Base-by-base conservation (phyloP, 37 sponge, comb jelly and placozoan genomes). In the Petrosia ficiformis region DNA sequence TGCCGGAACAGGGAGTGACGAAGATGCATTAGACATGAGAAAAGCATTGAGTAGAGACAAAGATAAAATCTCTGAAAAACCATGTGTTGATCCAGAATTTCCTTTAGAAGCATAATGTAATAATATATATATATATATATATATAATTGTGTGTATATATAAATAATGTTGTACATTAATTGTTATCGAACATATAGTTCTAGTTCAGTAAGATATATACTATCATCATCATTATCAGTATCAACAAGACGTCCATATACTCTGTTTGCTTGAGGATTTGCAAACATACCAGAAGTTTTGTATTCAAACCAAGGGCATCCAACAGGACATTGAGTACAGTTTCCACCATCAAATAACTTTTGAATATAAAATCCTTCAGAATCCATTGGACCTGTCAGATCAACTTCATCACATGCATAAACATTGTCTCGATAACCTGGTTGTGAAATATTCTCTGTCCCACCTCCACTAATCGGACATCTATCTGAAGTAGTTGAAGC, bases 11-110 rank as follows among this genome's bases (percentile, higher is more conserved):
- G 63, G 36, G 28, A 81, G 80, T 0, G 84, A 86, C 77, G 99
- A 98, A 40, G 93, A 98, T 67, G 99, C 96, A n/a, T 86, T 76
- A 30, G 98, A 94, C 63, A 95, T 95, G 96, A 84, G 96, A 60
- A 87, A 85, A 35, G 82, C 96, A 25, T 70, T 91, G 57, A 85
- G 87, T 59, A 33, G 89, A 52, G 96, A 95, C 52, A 68, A 61
- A 29, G 84, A 85, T 10, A 92, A 84, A 73, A 44, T 31, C 41
- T 87, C 93, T 0, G 77, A 92, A 77, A 81, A 58, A 41, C 93
- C 93, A 8, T 59, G 83, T 10, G 72, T 73, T 22, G 80, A 92
- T 3, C 83, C 84, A 1, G 74, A 81, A 6, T 56, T 56, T 54
- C 38, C 80, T 28, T 75, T 81, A 57, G 90, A 84, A 34, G 76